Evolutionary conservation across 2,888 invertebrate species (phyloP), one percentile per base, ranked within the genome.

Genomic region (Glomeris marginata): DNA sequence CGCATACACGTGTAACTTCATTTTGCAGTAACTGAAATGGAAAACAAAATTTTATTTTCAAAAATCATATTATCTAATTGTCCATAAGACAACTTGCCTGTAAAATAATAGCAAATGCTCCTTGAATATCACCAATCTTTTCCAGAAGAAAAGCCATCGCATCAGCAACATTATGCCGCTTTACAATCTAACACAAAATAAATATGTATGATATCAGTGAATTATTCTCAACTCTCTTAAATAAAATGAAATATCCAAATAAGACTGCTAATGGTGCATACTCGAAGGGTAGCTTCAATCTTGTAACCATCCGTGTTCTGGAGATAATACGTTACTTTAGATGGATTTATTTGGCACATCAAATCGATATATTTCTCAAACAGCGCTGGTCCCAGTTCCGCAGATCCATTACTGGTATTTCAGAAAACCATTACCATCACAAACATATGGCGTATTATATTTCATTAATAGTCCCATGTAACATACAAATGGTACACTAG

Each of bases 111-210:
- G 77, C 72, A 61, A 84, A 78, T 2, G 84, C 83, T 59, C 75
- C 77, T 58, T 75, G 72, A 63, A 79, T 78, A 64, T 84, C 79
- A 11, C 83, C 82, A 54, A 77, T 73, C 63, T 79, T 77, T 64
- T 86, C 86, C 54, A 84, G 69, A 47, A 87, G 72, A 58, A 77
- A 77, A 15, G 84, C 82, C 45, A 78, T 77, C 1, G 81, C 79
- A 54, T 77, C 75, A 48, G 76, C 72, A 34, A 78, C 70, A 51
- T 76, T 70, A 61, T 77, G 70, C 56, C 73, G 71, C 55, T 74
- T 70, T 41, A 80, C 78, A 53, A 82, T 77, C 66, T 74, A 67
- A 43, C 77, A 57, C 52, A 21, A 45, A 49, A 41, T 51, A 13
- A 41, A 6, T 20, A 10, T 10, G 38, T 38, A 16, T 28, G 2